These are phyloP conservation scores for Drosophila auraria DNA, from an alignment of 1,140 invertebrate genomes.

Conservation along the genomic window DNA sequence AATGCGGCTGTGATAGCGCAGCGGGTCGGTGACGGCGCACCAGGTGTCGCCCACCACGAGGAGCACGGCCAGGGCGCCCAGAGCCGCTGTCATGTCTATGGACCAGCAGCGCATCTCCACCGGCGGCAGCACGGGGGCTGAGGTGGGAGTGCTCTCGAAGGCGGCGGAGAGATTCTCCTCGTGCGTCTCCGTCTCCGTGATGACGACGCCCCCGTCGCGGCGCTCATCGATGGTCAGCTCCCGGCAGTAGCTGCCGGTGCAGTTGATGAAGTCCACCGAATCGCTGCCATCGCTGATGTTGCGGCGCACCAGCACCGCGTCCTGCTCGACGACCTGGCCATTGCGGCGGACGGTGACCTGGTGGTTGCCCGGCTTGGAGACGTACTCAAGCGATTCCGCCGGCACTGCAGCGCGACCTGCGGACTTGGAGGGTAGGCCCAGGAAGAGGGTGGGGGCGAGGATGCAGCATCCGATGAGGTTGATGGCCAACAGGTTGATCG, in stretches of 20 bases:
- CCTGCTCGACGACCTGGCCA: conserved; percentile 75
- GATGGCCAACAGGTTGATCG: conserved; percentile 83
- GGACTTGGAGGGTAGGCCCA: conserved; percentile 52
- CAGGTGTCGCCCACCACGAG: conserved; percentile 95
- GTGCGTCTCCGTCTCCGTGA: conserved; percentile 77
- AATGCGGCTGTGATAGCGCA: conserved; percentile 92
- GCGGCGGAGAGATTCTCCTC: conserved; percentile 72
- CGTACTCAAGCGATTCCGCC: conserved; percentile 70
- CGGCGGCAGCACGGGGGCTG: conserved; percentile 35
- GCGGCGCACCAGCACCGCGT: conserved; percentile 67
- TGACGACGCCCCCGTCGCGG: conserved; percentile 62
- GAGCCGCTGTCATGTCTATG: conserved; percentile 80
- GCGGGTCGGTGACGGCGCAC: conserved; percentile 93
- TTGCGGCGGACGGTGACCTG: conserved; percentile 74
- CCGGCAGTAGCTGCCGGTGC: conserved; percentile 70
- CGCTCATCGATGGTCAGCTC: conserved; percentile 80
- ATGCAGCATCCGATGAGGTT: conserved; percentile 83
- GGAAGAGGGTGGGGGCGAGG: conserved; percentile 77
- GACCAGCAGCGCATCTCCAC: conserved; percentile 80
- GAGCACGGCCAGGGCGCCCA: conserved; percentile 89
- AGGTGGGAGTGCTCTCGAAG: conserved; percentile 20
- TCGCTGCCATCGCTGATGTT: conserved; percentile 54
- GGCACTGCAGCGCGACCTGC: neutral
- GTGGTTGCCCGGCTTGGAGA: conserved; percentile 78
- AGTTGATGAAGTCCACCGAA: conserved; percentile 76